Conservation (phyloP, 2,888 invertebrate species). For the Sarcophaga carnaria region DNA sequence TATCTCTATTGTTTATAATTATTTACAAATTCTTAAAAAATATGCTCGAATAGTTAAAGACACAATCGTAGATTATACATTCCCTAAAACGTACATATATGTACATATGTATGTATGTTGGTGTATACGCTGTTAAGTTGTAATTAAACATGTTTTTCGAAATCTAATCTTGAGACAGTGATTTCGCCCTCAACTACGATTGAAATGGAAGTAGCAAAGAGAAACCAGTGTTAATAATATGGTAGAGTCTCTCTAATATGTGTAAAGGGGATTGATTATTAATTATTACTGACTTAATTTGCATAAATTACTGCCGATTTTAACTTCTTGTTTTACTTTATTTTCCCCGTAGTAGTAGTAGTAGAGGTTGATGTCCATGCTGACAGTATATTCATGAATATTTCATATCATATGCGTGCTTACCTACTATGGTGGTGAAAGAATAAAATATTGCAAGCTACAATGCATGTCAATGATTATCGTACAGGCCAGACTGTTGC, state of each 20-base stretch:
- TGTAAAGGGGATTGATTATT: not conserved
- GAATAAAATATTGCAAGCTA: no score
- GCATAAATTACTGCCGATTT: not conserved
- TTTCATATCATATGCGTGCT: no score
- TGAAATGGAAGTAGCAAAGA: not conserved
- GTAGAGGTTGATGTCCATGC: no score
- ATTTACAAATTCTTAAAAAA: not conserved
- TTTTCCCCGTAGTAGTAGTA: no score
- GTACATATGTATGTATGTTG: not conserved
- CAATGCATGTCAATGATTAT: no score
- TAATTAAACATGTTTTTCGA: not conserved
- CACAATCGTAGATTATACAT: no score
- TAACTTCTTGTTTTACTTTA: not conserved
- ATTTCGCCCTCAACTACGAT: no score
- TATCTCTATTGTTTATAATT: no score
- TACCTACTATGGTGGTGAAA: no score
- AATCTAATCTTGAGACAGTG: conserved; percentile 2
- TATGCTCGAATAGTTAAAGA: not conserved
- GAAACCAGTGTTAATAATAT: not conserved
- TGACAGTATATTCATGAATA: no score
- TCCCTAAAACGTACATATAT: not conserved
- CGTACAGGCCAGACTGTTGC: no score
- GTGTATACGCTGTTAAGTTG: not conserved
- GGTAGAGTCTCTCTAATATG: not conserved
- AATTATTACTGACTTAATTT: not conserved